Conservation (phyloP, 2,888 invertebrate genomes). For the Pachymerium ferrugineum region DNA sequence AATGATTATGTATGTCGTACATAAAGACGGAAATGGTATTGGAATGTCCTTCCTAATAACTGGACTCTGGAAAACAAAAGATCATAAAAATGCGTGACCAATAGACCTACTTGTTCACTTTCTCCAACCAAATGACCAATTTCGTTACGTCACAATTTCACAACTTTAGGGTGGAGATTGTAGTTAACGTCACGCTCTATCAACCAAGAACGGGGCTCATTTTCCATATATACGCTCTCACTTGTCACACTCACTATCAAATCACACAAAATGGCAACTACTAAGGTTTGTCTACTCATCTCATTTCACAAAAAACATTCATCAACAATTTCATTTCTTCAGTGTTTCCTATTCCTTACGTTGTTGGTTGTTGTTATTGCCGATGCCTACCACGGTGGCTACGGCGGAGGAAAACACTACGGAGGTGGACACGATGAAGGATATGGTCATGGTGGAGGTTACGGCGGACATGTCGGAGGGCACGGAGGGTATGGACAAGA, state of each 20-base stretch:
- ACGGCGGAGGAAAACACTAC: neutral
- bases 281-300: no score
- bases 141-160: neutral
- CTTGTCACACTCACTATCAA: neutral
- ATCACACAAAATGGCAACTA: neutral
- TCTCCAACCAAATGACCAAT: neutral
- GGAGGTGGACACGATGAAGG: neutral
- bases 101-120: neutral
- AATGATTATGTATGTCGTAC: no score
- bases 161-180: neutral
- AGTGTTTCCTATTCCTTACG: neutral
- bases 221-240: neutral
- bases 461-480: neutral
- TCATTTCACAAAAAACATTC: no score
- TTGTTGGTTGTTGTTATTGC: neutral
- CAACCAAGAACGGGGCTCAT: neutral
- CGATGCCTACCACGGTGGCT: neutral
- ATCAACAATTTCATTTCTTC: neutral
- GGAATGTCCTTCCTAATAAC: conserved; percentile 9
- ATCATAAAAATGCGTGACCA: neutral
- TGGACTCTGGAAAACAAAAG: neutral
- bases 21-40: no score
- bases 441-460: neutral
- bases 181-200: neutral
- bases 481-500: neutral